phyloP scores from a whole-genome alignment of 2,797 vertebrate species.

The Enteromius unitaeniatus region DNA sequence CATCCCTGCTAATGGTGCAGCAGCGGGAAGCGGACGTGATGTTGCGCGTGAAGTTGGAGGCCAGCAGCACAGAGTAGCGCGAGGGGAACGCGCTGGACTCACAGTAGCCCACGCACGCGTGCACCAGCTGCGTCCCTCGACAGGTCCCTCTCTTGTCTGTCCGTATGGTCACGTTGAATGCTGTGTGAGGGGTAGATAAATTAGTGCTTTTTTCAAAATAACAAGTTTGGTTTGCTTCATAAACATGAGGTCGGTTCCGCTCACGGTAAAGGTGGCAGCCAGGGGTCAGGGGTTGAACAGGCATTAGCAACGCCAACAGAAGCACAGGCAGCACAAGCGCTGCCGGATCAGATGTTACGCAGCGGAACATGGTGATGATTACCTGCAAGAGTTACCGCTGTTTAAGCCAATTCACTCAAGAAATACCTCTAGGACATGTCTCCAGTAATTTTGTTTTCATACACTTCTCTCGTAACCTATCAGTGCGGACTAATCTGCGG shows the following conservation, averaged over 20 bases:
- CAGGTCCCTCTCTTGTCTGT: slow-evolving; percentile 85
- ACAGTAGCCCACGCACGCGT: slow-evolving; percentile 90
- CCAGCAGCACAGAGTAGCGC: slow-evolving; percentile 85
- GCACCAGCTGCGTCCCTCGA: slow-evolving; percentile 80
- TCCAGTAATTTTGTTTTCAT: not conserved
- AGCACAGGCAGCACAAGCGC: slow-evolving; percentile 70
- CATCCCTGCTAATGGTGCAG: slow-evolving; percentile 85
- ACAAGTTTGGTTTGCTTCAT: not conserved
- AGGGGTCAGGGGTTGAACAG: slow-evolving; percentile 70
- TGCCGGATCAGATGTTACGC: slow-evolving; percentile 63
- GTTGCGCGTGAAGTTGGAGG: slow-evolving; percentile 88
- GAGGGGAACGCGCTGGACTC: slow-evolving; percentile 93
- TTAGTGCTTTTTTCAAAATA: not conserved
- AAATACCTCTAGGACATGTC: not conserved
- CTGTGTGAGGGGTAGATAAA: slow-evolving; percentile 64
- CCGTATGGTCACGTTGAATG: slow-evolving; percentile 87
- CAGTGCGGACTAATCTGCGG: not conserved
- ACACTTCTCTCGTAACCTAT: not conserved
- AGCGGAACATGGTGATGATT: slow-evolving; percentile 70
- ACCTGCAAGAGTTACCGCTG: slow-evolving; percentile 60
- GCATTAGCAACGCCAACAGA: slow-evolving; percentile 72
- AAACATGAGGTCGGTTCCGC: slow-evolving; percentile 59
- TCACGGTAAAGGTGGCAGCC: slow-evolving; percentile 87
- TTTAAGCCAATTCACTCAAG: not conserved
- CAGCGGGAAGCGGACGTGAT: slow-evolving; percentile 89